Evolutionary conservation across 2,888 invertebrate species (phyloP), one percentile per base, ranked within the genome.

Genomic region (Melieria omissa): DNA sequence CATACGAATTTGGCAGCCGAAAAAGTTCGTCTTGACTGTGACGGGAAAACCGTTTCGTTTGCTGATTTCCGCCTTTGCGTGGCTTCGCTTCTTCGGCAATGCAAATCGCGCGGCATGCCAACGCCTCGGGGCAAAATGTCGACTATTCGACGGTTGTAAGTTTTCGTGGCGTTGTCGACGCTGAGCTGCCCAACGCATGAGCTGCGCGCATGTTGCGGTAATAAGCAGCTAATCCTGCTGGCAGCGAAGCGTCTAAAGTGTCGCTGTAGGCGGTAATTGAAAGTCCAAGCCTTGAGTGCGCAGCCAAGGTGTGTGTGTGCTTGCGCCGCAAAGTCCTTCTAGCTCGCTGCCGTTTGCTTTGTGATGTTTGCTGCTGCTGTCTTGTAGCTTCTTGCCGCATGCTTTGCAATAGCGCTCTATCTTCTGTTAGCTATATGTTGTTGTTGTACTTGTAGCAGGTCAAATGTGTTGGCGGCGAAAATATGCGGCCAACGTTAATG

Each of bases 201-300:
- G 14, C 52, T 14, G 12, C 6, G 14, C 14, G 7, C 10, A 29
- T 52, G 52, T 52, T 52, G 10, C 12, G 52, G 52, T 52, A 52
- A 52, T 52, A 9, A 52, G 52, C 12, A 14, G 52, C 52, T 52
- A 52, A 52, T 52, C 52, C 52, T n/a, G 5, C 5, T 4, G n/a
- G 16, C 16, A 58, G 45, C 45, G 44, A 45, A n/a, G 45, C 45
- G 45, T 12, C 12, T 42, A n/a, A 61, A 45, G 6, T 29, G 5
- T 8, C 12, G 61, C 45, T 16, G 9, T 47, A 63, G 47, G 63
- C 29, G 63, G 47, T 63, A 63, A 63, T 63, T 63, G 63, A 63
- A 63, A 63, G 63, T 47, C 47, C 47, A 63, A 63, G 12, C 49
- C 49, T 63, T 63, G 29, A 63, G 47, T 47, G 16, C 14, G 52